Base-by-base conservation (phyloP, 2,113 vertebrate genomes). In the Vulpes ferrilata region DNA sequence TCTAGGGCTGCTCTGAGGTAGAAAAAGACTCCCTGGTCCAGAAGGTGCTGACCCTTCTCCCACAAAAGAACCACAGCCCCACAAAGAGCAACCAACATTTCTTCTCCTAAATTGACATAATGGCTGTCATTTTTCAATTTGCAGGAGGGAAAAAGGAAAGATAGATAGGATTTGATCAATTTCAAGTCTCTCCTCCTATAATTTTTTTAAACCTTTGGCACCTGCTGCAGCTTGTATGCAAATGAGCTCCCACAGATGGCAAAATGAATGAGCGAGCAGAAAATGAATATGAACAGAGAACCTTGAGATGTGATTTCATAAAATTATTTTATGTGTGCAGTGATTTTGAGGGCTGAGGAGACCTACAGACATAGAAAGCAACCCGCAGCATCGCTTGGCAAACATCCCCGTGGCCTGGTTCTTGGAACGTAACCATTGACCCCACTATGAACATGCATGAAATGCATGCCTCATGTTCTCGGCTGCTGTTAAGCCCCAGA, bases 51-150 rank as follows among this genome's bases (percentile, higher is more conserved):
- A 96, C 4, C 11, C 27, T 5, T 59, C 23, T 57, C 89, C 79
- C 53, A 20, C 43, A 83, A 84, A 83, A 89, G 30, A 5, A 2
- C 6, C 7, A 13, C 57, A 30, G 38, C 20, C 15, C 43, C 48
- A n/a, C 76, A 74, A 73, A 85, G 57, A 76, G 35, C 23, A 4
- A 64, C 19, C 27, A 25, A 11, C 3, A 53, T 73, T 64, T 69
- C 65, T 83, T 71, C 69, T 81, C 38, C 48, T 74, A 51, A 90
- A 88, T 55, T 79, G 76, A 80, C 90, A 65, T 53, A 80, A 91
- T 88, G 94, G 69, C 80, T 71, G 87, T 73, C 69, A 48, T 89
- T 90, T 97, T 97, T 96, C 95, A 93, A 88, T 90, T 93, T 90
- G 30, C 6, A 73, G 35, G n/a, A 55, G 30, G 53, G 25, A 23